Evolutionary conservation across 2,797 vertebrate species (phyloP), one percentile per base, ranked within the genome.

Genomic region (Leptodactylus fallax): DNA sequence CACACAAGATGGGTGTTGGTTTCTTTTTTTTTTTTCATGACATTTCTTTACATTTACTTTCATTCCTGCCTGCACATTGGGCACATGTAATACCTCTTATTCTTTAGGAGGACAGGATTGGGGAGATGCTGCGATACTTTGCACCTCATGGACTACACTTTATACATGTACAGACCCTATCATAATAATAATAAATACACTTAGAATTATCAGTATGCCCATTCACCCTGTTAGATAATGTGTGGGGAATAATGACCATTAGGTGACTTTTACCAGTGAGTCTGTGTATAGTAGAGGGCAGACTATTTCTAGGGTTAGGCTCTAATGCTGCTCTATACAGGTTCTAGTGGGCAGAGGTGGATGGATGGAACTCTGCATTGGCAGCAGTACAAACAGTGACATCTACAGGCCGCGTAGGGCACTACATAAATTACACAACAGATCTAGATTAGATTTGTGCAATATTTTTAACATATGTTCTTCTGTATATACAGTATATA

Each of bases 351-450:
- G 23, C 17, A 23, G 9, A 21, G 63, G 65, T 27, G 65, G 13
- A 23, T 45, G 10, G 17, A 21, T 47, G 36, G 3, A 74, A 10
- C 21, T 0, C 25, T 14, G 81, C 6, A 47, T 16, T 6, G 11
- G 55, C 81, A 56, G 53, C 53, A 72, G 69, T 16, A 72, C 23
- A 27, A 72, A 83, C 17, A 56, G 51, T 17, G 82, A 21, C 82
- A 84, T n/a, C 82, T 74, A 47, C 27, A 60, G 82, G 82, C 0
- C 9, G n/a, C 9, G 19, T 8, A 0, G 3, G 19, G 47, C 7
- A 74, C 12, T 51, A 51, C 71, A 49, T 13, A 0, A 55, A 13
- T 55, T 55, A 55, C 13, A 55, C 11, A 55, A 0, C 1, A 13
- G 53, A 12, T 8, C 53, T 55, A 13, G 53, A 55, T 13, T 55